Evolutionary conservation across 2,888 invertebrate genomes (phyloP).

Genomic region (Oscheius sp.): DNA sequence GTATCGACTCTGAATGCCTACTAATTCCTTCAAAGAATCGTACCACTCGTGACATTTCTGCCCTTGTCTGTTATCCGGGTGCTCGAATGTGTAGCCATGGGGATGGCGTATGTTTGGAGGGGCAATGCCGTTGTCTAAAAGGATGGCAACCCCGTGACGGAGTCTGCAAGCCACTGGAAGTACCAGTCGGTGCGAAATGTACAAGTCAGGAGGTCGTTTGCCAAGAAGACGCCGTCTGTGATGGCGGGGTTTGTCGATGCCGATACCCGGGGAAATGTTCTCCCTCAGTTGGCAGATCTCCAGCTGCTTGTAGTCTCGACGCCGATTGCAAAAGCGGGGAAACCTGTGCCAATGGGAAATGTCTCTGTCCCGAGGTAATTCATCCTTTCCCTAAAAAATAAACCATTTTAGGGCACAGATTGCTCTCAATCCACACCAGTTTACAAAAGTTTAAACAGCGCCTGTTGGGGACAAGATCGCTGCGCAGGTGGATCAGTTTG

Average conservation of each 20-base stretch:
- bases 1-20: conserved; percentile 31
- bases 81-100: conserved; percentile 54
- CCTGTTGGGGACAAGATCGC: conserved; percentile 59
- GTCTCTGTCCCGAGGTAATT: conserved; percentile 45
- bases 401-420: conserved; percentile 45
- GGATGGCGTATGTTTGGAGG: conserved; percentile 57
- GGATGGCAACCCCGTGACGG: conserved; percentile 49
- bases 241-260: conserved; percentile 40
- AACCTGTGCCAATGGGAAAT: conserved; percentile 46
- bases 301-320: conserved; percentile 33
- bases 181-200: conserved; percentile 43
- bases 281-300: conserved; percentile 17
- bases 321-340: conserved; percentile 15
- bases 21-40: neutral
- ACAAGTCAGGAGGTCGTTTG: conserved; percentile 23
- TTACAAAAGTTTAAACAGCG: conserved; percentile 58
- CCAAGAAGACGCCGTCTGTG: conserved; percentile 38
- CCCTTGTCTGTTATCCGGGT: conserved; percentile 50
- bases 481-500: conserved; percentile 69
- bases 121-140: conserved; percentile 56
- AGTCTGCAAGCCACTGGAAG: conserved; percentile 37
- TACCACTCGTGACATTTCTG: conserved; percentile 23
- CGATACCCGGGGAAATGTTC: conserved; percentile 38
- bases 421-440: conserved; percentile 45
- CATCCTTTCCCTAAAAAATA: neutral